phyloP scores from a whole-genome alignment of 2,113 vertebrate genomes.

The Myanophis thanlyinensis region DNA sequence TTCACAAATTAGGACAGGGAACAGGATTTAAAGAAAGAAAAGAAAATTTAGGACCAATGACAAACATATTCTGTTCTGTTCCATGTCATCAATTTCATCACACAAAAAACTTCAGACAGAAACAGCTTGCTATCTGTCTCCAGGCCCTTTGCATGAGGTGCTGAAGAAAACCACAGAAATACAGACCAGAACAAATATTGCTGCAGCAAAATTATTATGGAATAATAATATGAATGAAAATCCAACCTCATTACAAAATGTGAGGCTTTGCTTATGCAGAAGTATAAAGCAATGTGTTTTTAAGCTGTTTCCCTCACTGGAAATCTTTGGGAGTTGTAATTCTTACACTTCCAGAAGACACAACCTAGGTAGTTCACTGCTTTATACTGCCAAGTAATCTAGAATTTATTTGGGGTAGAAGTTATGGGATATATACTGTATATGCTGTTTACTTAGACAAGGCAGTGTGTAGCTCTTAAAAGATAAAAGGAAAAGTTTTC shows the following conservation, averaged over 20 bases:
- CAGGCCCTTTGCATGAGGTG: background rate
- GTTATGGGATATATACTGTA: background rate
- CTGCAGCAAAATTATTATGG: background rate
- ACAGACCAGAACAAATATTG: background rate
- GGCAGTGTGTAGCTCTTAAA: background rate
- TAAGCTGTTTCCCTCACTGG: background rate
- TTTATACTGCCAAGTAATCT: background rate
- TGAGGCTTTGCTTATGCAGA: background rate
- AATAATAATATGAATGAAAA: background rate
- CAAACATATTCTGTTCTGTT: too few species aligned
- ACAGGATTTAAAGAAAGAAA: background rate
- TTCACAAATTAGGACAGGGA: conserved; percentile 27
- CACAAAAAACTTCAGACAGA: background rate
- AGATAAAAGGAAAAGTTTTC: background rate
- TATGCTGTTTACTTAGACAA: too few species aligned
- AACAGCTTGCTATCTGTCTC: background rate
- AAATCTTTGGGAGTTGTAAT: too few species aligned
- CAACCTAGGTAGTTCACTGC: background rate
- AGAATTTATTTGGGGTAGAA: background rate
- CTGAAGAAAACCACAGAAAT: background rate
- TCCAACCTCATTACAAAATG: background rate
- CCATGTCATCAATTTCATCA: too few species aligned
- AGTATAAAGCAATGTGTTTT: background rate
- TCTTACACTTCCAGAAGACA: too few species aligned
- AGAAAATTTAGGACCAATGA: background rate